phyloP scores from a whole-genome alignment of 2,113 vertebrate species.

The Melanocharis versteri region DNA sequence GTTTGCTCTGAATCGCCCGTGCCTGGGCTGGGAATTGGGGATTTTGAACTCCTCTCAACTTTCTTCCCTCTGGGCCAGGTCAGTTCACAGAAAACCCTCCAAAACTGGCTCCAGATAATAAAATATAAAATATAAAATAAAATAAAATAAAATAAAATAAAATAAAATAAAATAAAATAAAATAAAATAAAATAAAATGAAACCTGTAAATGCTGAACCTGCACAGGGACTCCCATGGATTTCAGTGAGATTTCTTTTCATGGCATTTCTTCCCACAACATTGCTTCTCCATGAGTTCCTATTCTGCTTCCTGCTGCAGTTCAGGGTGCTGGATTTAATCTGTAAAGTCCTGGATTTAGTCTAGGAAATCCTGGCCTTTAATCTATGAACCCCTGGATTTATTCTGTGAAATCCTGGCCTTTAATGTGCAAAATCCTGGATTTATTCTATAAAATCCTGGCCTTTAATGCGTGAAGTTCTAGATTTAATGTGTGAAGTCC shows the following conservation, averaged over 20 bases:
- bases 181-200: neutral
- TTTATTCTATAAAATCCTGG: neutral
- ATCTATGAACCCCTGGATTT: too few species aligned
- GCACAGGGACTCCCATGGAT: neutral
- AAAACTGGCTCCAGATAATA: neutral
- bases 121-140: too few species aligned
- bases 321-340: neutral
- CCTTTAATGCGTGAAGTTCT: neutral
- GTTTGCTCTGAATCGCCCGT: neutral
- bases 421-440: neutral
- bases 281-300: fast-evolving
- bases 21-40: neutral
- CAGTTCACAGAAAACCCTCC: neutral
- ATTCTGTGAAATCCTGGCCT: too few species aligned
- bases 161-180: neutral
- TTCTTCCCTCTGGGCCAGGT: neutral
- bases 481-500: neutral
- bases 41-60: neutral
- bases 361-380: too few species aligned
- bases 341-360: too few species aligned
- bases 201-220: neutral
- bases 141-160: neutral
- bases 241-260: neutral
- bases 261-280: fast-evolving
- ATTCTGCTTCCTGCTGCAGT: neutral